These are phyloP conservation scores for Eulacestoma nigropectus DNA, from an alignment of 2,113 vertebrate species.

Conservation along the genomic window DNA sequence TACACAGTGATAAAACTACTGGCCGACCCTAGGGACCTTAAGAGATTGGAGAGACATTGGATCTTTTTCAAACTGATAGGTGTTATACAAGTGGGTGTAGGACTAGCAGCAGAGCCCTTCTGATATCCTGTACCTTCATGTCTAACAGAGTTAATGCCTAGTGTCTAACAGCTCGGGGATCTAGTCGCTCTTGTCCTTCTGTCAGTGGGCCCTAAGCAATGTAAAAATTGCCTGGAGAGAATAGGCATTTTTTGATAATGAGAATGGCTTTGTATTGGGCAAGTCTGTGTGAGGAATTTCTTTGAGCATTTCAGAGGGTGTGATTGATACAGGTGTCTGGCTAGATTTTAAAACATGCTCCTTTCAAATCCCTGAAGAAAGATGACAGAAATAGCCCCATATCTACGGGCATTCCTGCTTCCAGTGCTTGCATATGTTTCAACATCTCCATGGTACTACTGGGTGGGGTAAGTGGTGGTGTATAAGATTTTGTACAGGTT, in stretches of 20 bases:
- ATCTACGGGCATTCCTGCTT: neutral
- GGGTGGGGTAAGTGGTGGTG: neutral
- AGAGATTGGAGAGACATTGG: accelerated
- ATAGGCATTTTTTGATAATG: neutral
- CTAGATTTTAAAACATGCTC: neutral
- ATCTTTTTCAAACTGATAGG: neutral
- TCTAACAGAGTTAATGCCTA: neutral
- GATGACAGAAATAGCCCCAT: neutral
- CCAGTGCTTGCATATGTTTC: neutral
- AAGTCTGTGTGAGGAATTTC: neutral
- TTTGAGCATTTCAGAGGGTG: neutral
- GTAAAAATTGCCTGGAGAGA: neutral
- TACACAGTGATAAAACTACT: neutral
- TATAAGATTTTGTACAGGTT: neutral
- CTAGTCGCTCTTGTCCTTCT: neutral
- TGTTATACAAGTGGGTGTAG: neutral
- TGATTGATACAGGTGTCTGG: neutral
- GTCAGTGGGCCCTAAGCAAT: neutral
- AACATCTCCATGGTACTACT: neutral
- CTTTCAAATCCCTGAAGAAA: neutral
- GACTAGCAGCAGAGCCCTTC: neutral
- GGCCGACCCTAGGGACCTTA: neutral
- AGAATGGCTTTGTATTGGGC: neutral
- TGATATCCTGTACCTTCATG: neutral
- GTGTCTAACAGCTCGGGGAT: neutral